Percentiles rank a stretch among this genome's conserved stretches.
Evolutionary conservation across 2,888 invertebrate species (phyloP).

Genomic region (Agrotis puta): DNA sequence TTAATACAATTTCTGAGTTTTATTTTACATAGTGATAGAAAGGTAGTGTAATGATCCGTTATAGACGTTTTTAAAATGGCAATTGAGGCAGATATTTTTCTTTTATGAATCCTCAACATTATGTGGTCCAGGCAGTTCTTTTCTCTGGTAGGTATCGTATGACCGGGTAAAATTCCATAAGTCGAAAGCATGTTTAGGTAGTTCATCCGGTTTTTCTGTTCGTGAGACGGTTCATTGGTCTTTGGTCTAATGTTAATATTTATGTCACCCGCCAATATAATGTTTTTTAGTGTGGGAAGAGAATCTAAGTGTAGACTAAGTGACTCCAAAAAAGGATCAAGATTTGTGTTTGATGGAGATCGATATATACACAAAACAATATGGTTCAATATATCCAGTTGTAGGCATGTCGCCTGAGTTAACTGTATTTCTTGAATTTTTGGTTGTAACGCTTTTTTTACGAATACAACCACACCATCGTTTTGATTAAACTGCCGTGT

Average conservation of each 20-base stretch:
- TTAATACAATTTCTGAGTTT: too few relatives aligned
- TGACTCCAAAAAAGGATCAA: neutral
- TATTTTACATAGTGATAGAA: too few relatives aligned
- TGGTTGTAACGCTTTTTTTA: neutral
- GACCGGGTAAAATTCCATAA: too few relatives aligned
- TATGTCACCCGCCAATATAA: neutral
- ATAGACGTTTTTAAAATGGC: too few relatives aligned
- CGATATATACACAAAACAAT: neutral
- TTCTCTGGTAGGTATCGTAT: too few relatives aligned
- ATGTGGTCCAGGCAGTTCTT: too few relatives aligned
- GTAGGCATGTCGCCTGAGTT: neutral
- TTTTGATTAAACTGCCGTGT: neutral
- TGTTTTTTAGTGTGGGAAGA: neutral
- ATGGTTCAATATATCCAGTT: neutral
- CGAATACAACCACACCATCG: neutral
- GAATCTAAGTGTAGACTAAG: neutral
- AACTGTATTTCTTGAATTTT: neutral
- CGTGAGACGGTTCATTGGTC: neutral
- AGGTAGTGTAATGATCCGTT: too few relatives aligned
- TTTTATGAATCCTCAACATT: too few relatives aligned
- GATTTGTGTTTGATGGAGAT: neutral
- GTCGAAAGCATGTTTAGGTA: neutral
- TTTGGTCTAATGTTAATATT: neutral
- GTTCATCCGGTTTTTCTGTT: neutral
- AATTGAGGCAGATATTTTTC: too few relatives aligned